Evolutionary conservation across 2,113 vertebrate genomes (phyloP).

Genomic region (Hypocryptadius cinnamomeus): DNA sequence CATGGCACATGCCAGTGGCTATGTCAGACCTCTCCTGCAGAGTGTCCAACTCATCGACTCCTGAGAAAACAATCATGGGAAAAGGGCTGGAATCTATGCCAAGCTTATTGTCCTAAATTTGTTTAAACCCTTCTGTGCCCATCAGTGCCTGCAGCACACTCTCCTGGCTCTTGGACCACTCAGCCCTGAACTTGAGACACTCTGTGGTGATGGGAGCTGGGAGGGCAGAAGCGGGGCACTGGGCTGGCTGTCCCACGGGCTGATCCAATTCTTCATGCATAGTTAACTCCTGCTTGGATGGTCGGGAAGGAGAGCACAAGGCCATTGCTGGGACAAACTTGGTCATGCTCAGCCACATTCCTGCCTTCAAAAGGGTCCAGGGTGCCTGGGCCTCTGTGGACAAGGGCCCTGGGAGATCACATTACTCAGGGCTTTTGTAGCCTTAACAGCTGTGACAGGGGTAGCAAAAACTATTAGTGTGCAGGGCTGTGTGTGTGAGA

Average conservation of each 20-base stretch:
- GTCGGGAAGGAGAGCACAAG: background rate
- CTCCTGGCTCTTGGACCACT: background rate
- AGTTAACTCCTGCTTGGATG: background rate
- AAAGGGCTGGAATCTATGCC: background rate
- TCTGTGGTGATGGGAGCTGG: background rate
- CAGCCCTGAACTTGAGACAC: background rate
- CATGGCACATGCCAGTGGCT: fast-evolving
- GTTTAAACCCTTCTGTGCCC: background rate
- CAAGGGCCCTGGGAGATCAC: slow-evolving; percentile 1
- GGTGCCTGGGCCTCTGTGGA: background rate
- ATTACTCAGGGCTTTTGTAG: slow-evolving; percentile 39
- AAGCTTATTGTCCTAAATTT: background rate
- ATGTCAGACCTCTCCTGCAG: background rate
- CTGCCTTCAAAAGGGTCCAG: background rate
- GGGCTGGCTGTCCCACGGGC: background rate
- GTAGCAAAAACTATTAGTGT: background rate
- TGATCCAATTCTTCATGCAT: background rate
- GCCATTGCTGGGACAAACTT: background rate
- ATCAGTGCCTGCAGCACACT: background rate
- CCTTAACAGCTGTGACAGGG: slow-evolving; percentile 22
- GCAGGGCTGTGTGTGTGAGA: background rate
- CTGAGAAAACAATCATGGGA: fast-evolving
- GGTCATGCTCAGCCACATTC: slow-evolving; percentile 8
- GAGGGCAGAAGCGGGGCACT: background rate
- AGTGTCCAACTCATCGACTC: fast-evolving